A percentile compares a stretch with the other conserved stretches of the same genome.
phyloP scores from a whole-genome alignment of 2,888 invertebrate genomes.

The Pilophorus perplexus region DNA sequence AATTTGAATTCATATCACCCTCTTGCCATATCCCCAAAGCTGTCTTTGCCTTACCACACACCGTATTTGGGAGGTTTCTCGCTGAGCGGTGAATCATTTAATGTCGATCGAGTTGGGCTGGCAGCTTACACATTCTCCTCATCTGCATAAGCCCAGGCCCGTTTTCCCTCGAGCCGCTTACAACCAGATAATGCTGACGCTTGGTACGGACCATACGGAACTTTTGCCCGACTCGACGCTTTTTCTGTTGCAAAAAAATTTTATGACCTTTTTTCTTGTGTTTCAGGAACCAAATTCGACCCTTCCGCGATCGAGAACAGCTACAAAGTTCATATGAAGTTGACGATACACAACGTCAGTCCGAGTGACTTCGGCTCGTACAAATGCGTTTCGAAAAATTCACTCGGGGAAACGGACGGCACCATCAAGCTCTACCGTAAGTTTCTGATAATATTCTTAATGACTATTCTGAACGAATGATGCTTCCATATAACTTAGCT shows the following conservation, averaged over 20 bases:
- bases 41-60: too few species aligned
- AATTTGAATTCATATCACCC: too few species aligned
- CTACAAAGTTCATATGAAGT: conserved; percentile 72
- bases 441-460: too few species aligned
- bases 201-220: too few species aligned
- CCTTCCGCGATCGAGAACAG: conserved; percentile 69
- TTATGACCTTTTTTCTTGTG: not conserved
- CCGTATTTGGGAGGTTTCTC: too few species aligned
- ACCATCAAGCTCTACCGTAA: conserved; percentile 79
- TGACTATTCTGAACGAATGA: too few species aligned
- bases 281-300: conserved; percentile 59
- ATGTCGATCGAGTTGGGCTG: conserved; percentile 14
- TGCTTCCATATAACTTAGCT: too few species aligned
- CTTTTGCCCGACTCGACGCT: too few species aligned
- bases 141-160: conserved; percentile 11
- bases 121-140: conserved; percentile 8
- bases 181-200: too few species aligned
- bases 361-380: conserved; percentile 72
- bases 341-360: conserved; percentile 67
- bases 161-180: too few species aligned
- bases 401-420: conserved; percentile 78
- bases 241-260: too few species aligned
- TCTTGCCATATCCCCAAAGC: too few species aligned
- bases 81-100: conserved; percentile 16
- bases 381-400: conserved; percentile 79